Base-by-base conservation (phyloP, 2,888 invertebrate genomes). In the Sceliomorpha sp. region DNA sequence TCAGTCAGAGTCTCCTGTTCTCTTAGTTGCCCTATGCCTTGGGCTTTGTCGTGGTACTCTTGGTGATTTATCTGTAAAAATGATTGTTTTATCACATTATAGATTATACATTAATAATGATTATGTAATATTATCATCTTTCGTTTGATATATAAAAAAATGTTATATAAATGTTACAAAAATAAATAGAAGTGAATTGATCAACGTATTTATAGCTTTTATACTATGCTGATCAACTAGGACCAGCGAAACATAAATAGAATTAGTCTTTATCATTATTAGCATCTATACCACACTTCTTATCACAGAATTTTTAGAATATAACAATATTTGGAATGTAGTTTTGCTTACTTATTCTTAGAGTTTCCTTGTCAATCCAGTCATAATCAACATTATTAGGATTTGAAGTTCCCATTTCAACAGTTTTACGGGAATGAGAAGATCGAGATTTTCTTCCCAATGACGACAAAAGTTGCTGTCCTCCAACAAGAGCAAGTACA, bases 371-470 rank as follows among this genome's bases (percentile, higher is more conserved):
- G n/a, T n/a, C n/a, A 84, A 99, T 91, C 99, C 99, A 99, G 80
- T 99, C 98, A 84, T 96, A 98, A 89, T 99, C 99, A 1, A 99
- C 97, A 89, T 97, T 96, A 80, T 94, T 93, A 62, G 93, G 94
- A 81, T 94, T 95, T 66, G 93, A 92, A 0, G 98, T 98, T 70
- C 98, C 98, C 78, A 96, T 95, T 90, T 99, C 98, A 2, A 97
- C 92, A 45, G 89, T 88, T 31, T 92, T 92, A 67, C 92, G 91
- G 48, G 92, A 91, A 0, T 90, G 89, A 87, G 91, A 70, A 6
- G 91, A 89, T 24, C 94, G 91, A 3, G 88, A 86, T 85, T 94
- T 94, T 62, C 94, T 92, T 20, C 97, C 96, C 44, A 97, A 93
- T 0, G 96, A 94, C 20, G 95, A 91, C 9, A 98, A 90, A 26